A percentile compares a stretch with the other conserved stretches of the same genome.
These are phyloP conservation scores for Clunio marinus DNA, from an alignment of 2,888 invertebrate genomes.

Conservation along the genomic window DNA sequence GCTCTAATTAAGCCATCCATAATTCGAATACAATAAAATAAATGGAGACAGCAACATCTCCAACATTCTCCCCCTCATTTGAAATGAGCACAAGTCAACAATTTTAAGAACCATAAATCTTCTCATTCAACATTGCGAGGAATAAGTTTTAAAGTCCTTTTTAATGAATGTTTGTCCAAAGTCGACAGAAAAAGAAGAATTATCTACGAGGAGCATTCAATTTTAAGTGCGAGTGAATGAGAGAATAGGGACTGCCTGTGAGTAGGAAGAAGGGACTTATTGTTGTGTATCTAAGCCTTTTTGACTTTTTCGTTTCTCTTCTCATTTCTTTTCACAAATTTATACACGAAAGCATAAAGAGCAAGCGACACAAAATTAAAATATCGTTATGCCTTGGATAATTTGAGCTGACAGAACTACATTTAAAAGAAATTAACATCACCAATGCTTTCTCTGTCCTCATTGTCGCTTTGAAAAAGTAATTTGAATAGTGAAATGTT, in stretches of 20 bases:
- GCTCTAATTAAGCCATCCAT: conserved; percentile 31
- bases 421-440: conserved; percentile 32
- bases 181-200: conserved; percentile 18
- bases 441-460: conserved; percentile 19
- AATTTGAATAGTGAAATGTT: background rate
- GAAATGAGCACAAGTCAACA: conserved; percentile 32
- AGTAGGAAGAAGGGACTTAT: conserved; percentile 21
- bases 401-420: conserved; percentile 34
- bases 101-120: conserved; percentile 34
- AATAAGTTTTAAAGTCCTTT: conserved; percentile 21
- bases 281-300: conserved; percentile 27
- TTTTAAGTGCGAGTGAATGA: conserved; percentile 4
- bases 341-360: conserved; percentile 9
- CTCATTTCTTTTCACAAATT: background rate
- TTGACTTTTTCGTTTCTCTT: background rate
- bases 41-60: conserved; percentile 7
- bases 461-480: conserved; percentile 6
- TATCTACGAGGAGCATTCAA: background rate
- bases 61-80: background rate
- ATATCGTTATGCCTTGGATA: conserved; percentile 31
- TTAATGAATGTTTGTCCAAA: conserved; percentile 20
- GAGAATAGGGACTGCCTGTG: background rate
- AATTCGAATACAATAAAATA: conserved; percentile 23
- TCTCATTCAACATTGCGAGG: background rate
- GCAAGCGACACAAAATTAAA: conserved; percentile 27